Evolutionary conservation across 1,140 invertebrate genomes (phyloP).

Genomic region (Leptonema lineaticorne): DNA sequence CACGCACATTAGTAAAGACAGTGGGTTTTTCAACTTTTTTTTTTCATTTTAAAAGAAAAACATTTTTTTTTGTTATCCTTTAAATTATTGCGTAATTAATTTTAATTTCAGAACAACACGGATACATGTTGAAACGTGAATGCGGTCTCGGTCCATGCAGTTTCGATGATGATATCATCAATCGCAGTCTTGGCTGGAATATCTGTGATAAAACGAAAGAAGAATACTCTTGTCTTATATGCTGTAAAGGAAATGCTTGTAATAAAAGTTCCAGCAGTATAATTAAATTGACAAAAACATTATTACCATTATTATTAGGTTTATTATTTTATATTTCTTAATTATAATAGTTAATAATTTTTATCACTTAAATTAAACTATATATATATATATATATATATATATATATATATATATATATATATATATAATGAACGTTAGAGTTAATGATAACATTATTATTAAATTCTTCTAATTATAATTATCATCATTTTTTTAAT

Average conservation of each 20-base stretch:
- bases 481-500: no score
- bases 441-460: no score
- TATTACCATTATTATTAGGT: conserved; percentile 10
- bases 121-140: conserved; percentile 51
- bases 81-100: conserved; percentile 9
- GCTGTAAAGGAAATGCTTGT: conserved; percentile 49
- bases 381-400: no score
- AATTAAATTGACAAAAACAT: background rate
- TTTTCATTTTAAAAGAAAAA: conserved; percentile 7
- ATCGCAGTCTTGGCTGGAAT: conserved; percentile 50
- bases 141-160: conserved; percentile 58
- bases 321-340: conserved; percentile 21
- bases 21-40: conserved; percentile 46
- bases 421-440: no score
- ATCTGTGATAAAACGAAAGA: conserved; percentile 52
- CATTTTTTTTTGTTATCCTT: background rate
- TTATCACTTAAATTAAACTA: no score
- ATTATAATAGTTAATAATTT: no score
- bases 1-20: conserved; percentile 53
- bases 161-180: conserved; percentile 51
- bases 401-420: no score
- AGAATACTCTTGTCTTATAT: conserved; percentile 49
- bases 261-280: conserved; percentile 44
- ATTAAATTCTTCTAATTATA: no score
- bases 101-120: conserved; percentile 48